Conservation (phyloP, 2,113 vertebrate genomes). For the Podiceps cristatus region DNA sequence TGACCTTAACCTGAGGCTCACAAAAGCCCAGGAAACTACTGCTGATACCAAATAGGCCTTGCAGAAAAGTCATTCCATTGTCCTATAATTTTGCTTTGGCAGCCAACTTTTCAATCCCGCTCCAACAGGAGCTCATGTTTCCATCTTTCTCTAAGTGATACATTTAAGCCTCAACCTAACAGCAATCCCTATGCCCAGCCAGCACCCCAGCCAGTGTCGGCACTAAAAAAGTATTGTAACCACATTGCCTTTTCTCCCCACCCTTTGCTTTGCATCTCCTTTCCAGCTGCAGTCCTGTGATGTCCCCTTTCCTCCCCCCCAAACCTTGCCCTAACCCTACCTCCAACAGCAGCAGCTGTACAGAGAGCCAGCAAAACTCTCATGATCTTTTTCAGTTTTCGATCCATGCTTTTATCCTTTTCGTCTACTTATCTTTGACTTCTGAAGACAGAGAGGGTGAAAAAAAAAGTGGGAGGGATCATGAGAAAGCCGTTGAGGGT, state of each 20-base stretch:
- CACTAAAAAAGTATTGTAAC: background rate
- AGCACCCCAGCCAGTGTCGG: background rate
- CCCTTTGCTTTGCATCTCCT: background rate
- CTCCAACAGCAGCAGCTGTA: background rate
- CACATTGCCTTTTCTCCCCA: background rate
- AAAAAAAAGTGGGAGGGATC: background rate
- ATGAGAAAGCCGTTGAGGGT: background rate
- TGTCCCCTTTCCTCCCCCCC: background rate
- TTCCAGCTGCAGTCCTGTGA: background rate
- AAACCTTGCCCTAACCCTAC: background rate
- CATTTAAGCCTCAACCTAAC: background rate
- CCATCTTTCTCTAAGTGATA: background rate
- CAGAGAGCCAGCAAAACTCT: background rate
- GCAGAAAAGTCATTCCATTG: background rate
- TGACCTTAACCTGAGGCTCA: background rate
- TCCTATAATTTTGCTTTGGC: background rate
- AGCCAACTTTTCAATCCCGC: background rate
- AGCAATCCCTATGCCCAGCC: background rate
- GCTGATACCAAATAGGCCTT: background rate
- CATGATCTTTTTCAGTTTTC: constrained; percentile 40
- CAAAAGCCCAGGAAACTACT: background rate
- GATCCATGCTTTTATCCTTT: constrained; percentile 6
- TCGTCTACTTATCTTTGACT: constrained; percentile 6
- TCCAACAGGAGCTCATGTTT: background rate
- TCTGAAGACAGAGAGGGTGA: background rate